Evolutionary conservation across 2,113 vertebrate species (phyloP).

Genomic region (Colossoma macropomum): DNA sequence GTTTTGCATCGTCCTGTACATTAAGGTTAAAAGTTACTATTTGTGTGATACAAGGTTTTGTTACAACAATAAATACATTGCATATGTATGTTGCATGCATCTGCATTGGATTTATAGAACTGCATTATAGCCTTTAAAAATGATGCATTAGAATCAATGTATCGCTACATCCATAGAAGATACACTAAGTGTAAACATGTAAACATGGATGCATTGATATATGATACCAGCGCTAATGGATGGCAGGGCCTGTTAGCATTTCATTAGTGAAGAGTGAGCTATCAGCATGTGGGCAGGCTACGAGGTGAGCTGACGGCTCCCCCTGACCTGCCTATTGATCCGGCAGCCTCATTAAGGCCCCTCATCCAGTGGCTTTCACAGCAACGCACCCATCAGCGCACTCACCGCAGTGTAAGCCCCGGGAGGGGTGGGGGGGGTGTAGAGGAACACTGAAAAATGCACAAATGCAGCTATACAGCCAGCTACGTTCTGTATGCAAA

Average conservation of each 20-base stretch:
- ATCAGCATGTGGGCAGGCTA: conserved; percentile 44
- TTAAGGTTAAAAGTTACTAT: too few species aligned
- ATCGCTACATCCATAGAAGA: neutral
- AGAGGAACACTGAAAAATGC: conserved; percentile 4
- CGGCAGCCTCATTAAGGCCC: conserved; percentile 60
- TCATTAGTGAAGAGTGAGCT: conserved; percentile 48
- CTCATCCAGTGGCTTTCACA: conserved; percentile 54
- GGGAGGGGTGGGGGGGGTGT: too few species aligned
- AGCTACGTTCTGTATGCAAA: conserved; percentile 48
- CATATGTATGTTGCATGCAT: too few species aligned
- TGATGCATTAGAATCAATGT: neutral
- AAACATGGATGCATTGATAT: conserved; percentile 30
- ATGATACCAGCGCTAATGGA: conserved; percentile 21
- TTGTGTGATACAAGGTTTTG: too few species aligned
- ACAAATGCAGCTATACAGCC: conserved; percentile 8
- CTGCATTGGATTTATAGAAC: too few species aligned
- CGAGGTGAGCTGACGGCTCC: conserved; percentile 48
- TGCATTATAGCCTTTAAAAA: neutral
- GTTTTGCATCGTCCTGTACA: too few species aligned
- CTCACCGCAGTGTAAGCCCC: conserved; percentile 33
- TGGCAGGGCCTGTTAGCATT: conserved; percentile 31
- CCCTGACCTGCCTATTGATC: conserved; percentile 55
- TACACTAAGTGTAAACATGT: neutral
- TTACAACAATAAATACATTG: too few species aligned
- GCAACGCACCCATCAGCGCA: conserved; percentile 47